Evolutionary conservation across 2,797 vertebrate species (phyloP).

Genomic region (Bufotes viridis): DNA sequence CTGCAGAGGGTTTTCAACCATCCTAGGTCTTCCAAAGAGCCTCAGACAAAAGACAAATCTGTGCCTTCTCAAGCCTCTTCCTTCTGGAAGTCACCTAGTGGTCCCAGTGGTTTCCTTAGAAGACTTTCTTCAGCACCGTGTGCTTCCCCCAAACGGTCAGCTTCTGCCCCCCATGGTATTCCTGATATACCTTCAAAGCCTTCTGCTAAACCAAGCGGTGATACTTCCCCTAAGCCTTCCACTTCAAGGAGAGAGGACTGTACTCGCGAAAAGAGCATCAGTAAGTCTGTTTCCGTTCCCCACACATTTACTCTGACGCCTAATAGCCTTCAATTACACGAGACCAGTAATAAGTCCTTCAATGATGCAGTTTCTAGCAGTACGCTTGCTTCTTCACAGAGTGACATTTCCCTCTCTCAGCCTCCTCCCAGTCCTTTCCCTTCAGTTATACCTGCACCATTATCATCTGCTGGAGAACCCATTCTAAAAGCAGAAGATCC

Average conservation of each 20-base stretch:
- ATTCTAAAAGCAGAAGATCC: not conserved
- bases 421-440: not conserved
- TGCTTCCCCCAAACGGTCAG: conserved; percentile 23
- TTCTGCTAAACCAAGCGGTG: not conserved
- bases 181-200: not conserved
- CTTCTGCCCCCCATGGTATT: conserved; percentile 16
- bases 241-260: not conserved
- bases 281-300: conserved; percentile 20
- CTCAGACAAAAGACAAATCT: conserved; percentile 36
- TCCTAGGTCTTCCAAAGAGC: conserved; percentile 15
- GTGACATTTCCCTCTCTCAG: not conserved
- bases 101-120: conserved; percentile 23
- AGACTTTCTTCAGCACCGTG: conserved; percentile 8
- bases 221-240: not conserved
- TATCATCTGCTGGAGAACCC: not conserved
- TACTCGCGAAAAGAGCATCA: conserved; percentile 6
- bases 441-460: not conserved
- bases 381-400: not conserved
- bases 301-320: not conserved
- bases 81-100: conserved; percentile 34
- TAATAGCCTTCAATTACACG: conserved; percentile 38
- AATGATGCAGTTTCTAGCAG: not conserved
- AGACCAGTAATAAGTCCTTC: not conserved
- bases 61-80: conserved; percentile 18
- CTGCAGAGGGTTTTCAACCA: conserved; percentile 49